Conservation (phyloP, 2,113 vertebrate genomes). For the Excalfactoria chinensis region DNA sequence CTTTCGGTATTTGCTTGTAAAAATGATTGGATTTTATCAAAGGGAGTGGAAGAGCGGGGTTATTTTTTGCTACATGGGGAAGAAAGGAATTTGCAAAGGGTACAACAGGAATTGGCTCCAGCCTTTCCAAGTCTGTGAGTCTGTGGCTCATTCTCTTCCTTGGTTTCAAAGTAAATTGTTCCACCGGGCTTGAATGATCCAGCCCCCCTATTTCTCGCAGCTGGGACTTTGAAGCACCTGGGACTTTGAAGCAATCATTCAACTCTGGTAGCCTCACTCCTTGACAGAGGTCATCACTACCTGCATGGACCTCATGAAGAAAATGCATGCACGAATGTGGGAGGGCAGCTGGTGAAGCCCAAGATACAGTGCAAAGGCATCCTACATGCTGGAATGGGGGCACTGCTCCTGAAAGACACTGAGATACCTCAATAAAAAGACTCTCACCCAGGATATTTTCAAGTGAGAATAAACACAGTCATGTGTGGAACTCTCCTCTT, state of each 20-base stretch:
- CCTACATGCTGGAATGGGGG: not conserved
- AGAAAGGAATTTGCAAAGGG: not conserved
- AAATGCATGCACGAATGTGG: not conserved
- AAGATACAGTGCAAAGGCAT: not conserved
- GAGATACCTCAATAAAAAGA: not conserved
- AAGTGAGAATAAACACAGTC: not conserved
- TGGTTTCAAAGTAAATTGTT: not conserved
- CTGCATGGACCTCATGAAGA: not conserved
- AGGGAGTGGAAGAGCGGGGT: not conserved
- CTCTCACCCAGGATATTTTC: not conserved
- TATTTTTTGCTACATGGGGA: slow-evolving; percentile 18
- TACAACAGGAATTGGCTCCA: not conserved
- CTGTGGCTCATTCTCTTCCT: not conserved
- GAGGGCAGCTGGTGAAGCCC: not conserved
- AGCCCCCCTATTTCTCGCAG: not conserved
- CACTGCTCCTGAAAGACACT: not conserved
- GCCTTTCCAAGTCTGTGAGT: not conserved
- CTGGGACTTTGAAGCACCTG: not conserved
- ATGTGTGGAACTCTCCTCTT: not conserved
- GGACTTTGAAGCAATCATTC: not conserved
- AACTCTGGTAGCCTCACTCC: not conserved
- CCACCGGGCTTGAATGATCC: not conserved
- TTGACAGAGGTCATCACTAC: not conserved
- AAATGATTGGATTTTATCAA: slow-evolving; percentile 23
- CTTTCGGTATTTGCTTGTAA: slow-evolving; percentile 44